Evolutionary conservation across 53 echinoderm and acorn worm species (phyloP).

Genomic region (Mesocentrotus franciscanus): DNA sequence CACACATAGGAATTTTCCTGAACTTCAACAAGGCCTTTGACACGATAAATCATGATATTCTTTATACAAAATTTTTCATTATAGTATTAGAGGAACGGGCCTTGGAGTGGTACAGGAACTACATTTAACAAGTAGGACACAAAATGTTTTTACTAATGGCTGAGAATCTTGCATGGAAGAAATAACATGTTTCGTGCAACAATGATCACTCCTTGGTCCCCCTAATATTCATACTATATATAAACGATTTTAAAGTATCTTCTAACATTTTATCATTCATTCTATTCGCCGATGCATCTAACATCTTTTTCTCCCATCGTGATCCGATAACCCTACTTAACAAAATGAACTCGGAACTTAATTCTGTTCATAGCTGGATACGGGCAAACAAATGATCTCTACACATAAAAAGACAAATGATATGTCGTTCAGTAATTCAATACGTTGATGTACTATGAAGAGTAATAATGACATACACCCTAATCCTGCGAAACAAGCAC

Average conservation of each 20-base stretch:
- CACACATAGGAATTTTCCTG: no score
- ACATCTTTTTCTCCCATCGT: not conserved
- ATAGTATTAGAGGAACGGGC: not conserved
- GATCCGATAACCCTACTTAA: not conserved
- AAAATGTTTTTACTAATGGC: not conserved
- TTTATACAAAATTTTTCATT: not conserved
- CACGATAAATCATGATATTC: no score
- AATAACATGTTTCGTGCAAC: no score
- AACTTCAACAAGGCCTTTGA: no score
- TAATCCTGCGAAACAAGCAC: not conserved
- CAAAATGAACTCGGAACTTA: not conserved
- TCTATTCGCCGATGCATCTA: not conserved
- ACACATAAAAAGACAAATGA: not conserved
- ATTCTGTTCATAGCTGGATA: not conserved
- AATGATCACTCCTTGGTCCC: not conserved
- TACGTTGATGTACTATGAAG: not conserved
- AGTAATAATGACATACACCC: not conserved
- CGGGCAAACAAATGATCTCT: not conserved
- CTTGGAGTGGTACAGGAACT: not conserved
- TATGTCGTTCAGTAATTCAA: not conserved
- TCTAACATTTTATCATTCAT: not conserved
- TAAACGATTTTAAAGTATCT: not conserved
- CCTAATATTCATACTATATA: not conserved
- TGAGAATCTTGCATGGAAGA: not conserved
- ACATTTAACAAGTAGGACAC: not conserved